These are phyloP conservation scores for Pseudachorutes palmiensis DNA, from an alignment of 1,140 invertebrate genomes.

Conservation along the genomic window DNA sequence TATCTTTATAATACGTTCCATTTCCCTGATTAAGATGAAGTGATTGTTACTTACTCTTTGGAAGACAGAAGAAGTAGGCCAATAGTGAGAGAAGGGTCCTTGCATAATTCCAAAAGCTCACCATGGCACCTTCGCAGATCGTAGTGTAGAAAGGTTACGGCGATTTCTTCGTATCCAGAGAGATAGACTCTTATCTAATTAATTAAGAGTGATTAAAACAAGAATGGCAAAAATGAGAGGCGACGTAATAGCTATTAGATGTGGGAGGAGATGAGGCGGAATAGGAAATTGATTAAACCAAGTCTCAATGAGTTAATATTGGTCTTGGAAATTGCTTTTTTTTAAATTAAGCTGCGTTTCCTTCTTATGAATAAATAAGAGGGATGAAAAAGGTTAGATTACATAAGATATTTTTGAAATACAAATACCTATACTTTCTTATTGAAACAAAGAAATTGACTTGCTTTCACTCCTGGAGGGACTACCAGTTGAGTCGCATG, in stretches of 20 bases:
- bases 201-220: not conserved
- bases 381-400: too few relatives aligned
- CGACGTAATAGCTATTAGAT: not conserved
- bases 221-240: not conserved
- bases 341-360: too few relatives aligned
- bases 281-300: too few relatives aligned
- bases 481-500: too few relatives aligned
- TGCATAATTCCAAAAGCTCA: slow-evolving; percentile 33
- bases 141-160: not conserved
- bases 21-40: not conserved
- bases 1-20: too few relatives aligned
- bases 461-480: too few relatives aligned
- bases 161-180: not conserved
- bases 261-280: not conserved
- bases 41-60: slow-evolving; percentile 32
- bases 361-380: too few relatives aligned
- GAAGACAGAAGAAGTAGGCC: slow-evolving; percentile 39
- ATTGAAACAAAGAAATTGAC: too few relatives aligned
- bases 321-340: too few relatives aligned
- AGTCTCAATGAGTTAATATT: too few relatives aligned
- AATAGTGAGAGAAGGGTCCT: slow-evolving; percentile 35
- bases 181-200: not conserved
- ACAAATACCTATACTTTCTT: too few relatives aligned
- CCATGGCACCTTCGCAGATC: slow-evolving; percentile 34
- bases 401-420: too few relatives aligned